phyloP scores from a whole-genome alignment of 2,888 invertebrate species.

The Cheilosia urbana region DNA sequence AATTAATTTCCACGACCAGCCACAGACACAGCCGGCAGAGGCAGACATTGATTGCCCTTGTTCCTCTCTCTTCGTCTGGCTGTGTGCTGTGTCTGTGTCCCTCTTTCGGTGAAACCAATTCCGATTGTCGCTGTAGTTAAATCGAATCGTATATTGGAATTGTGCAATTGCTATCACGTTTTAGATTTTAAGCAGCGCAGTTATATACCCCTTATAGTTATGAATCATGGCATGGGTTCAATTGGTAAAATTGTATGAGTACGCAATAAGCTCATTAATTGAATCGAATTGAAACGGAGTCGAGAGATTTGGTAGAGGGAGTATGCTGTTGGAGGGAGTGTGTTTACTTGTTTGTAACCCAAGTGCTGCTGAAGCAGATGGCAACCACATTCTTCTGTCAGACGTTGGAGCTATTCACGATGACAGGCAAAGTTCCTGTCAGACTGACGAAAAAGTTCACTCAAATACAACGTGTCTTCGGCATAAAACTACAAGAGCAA shows the following conservation, averaged over 20 bases:
- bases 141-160: slow-evolving; percentile 14
- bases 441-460: too few species aligned
- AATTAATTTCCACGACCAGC: slow-evolving; percentile 32
- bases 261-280: slow-evolving; percentile 1
- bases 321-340: too few species aligned
- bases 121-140: slow-evolving; percentile 4
- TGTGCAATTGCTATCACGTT: slow-evolving; percentile 1
- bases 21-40: slow-evolving; percentile 24
- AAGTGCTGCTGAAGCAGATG: too few species aligned
- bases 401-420: too few species aligned
- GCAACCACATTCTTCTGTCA: too few species aligned
- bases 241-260: background rate
- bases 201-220: background rate
- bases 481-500: too few species aligned
- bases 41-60: slow-evolving; percentile 38
- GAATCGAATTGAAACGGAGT: background rate
- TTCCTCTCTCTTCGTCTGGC: background rate
- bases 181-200: background rate
- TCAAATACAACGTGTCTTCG: too few species aligned
- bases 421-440: too few species aligned
- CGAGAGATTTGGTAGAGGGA: background rate
- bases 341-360: too few species aligned
- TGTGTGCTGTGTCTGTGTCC: background rate
- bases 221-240: background rate
- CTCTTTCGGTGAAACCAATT: background rate